Evolutionary conservation across 2,797 vertebrate species (phyloP), one percentile per base, ranked within the genome.

Genomic region (Myioborus melanocephalus): DNA sequence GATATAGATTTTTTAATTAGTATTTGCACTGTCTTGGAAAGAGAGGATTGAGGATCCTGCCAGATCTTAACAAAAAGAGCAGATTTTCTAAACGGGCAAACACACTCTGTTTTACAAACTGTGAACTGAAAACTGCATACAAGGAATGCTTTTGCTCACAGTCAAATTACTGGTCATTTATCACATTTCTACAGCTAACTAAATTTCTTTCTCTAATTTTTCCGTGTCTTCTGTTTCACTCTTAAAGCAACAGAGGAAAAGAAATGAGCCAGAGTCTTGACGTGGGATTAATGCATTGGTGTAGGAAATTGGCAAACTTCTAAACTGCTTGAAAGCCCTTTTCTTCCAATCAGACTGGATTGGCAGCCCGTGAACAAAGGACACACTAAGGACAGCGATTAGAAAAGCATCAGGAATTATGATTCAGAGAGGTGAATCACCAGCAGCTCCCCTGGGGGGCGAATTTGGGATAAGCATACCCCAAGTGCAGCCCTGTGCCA

Each of bases 351-450:
- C 77, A 50, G 72, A 9, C 35, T 34, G 39, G 86, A 68, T 11
- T 73, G 63, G 61, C 66, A 95, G 82, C 47, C 82, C 5, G 0
- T 26, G 70, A 88, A 87, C 60, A 90, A 94, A 90, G 95, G 91
- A 92, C 13, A 0, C 41, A 2, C 10, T 43, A 37, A 93, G 94
- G 85, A 82, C 89, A 84, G 49, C 0, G 32, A 89, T 89, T 39
- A 90, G 83, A 70, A 87, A 84, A 94, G 81, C 72, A 2, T 94
- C 95, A 96, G 91, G 95, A 96, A 96, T 94, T 70, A 59, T 96
- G 95, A 96, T 93, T 94, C 95, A 96, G 73, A 35, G 91, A 69
- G 22, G 83, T 94, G 94, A 96, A 91, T 96, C 95, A 96, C 90
- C 87, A 88, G 21, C 93, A 82, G 82, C 77, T 90, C 92, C 85